These are phyloP conservation scores for Chelonus insularis DNA, from an alignment of 1,140 invertebrate genomes.

Conservation along the genomic window DNA sequence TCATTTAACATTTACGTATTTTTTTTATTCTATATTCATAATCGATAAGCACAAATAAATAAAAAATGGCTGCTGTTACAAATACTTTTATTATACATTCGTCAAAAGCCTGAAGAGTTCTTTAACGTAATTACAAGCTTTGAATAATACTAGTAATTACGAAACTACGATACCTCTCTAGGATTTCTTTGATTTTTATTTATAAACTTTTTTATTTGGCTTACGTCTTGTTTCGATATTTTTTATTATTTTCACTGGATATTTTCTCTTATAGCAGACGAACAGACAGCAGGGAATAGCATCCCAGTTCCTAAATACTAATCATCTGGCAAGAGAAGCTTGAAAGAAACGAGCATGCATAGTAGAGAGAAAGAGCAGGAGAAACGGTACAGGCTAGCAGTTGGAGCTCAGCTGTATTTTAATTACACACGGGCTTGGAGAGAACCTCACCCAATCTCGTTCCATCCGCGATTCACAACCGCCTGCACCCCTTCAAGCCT, in stretches of 20 bases:
- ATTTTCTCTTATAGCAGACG: conserved; percentile 10
- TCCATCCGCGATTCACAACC: conserved; percentile 16
- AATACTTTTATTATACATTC: too few species aligned
- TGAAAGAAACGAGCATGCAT: conserved; percentile 11
- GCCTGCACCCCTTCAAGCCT: conserved; percentile 32
- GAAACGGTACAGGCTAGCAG: conserved; percentile 35
- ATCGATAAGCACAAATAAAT: too few species aligned
- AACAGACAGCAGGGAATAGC: conserved; percentile 29
- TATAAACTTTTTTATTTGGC: conserved; percentile 3
- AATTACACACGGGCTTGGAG: conserved; percentile 50
- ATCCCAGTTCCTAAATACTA: conserved; percentile 39
- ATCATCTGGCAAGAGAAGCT: conserved; percentile 34
- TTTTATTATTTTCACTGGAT: conserved; percentile 14
- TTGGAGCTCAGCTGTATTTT: conserved; percentile 58
- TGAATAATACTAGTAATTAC: background rate
- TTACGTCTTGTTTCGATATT: conserved; percentile 8
- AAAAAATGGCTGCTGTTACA: too few species aligned
- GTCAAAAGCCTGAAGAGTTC: too few species aligned
- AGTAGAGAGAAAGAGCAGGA: conserved; percentile 19
- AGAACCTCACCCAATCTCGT: conserved; percentile 44
- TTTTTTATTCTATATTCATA: too few species aligned
- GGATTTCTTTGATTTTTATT: background rate
- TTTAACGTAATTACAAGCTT: too few species aligned
- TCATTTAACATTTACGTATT: too few species aligned
- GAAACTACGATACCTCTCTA: background rate